Evolutionary conservation across 2,888 invertebrate genomes (phyloP), one percentile per base, ranked within the genome.

Genomic region (Malachius bipustulatus): DNA sequence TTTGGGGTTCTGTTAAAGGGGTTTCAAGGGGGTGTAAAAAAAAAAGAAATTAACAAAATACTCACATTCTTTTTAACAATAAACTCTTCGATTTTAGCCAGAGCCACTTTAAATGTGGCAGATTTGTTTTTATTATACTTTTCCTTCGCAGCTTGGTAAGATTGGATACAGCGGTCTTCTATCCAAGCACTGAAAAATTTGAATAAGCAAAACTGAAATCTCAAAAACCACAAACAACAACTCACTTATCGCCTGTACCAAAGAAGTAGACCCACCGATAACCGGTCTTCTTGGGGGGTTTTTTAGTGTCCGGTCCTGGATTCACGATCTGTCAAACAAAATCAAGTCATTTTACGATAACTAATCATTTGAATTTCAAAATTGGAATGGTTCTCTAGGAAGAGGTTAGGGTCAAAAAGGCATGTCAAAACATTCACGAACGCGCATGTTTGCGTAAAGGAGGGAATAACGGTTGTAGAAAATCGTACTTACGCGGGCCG

Each of bases 191-290:
- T 88, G 66, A 26, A 57, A 51, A 45, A 35, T 47, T 8, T 19
- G 6, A 6, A 19, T 19, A 8, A 19, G 24, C 6, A 19, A 19
- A 30, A 30, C 4, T 15, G n/a, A 4, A 16, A 2, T 32, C n/a
- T 30, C n/a, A 34, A 38, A 38, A 10, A 14, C 6, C 9, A 4
- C 33, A 14, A 34, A n/a, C n/a, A n/a, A 4, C 6, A 55, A 81
- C 91, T 88, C 71, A 91, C 91, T 85, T 90, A 62, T 93, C 90
- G 52, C 88, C 82, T n/a, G 85, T 78, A 37, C 93, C 93, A 64
- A 89, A 93, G 69, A 93, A 94, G 65, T 80, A 91, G 46, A 94
- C 84, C 66, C 89, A 91, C 55, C 82, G 82, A 32, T 75, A 59
- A 40, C 76, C 74, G 6, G 82, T 80, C 59, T 83, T 87, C 52